phyloP scores from a whole-genome alignment of 2,797 vertebrate genomes.

The Denticeps clupeoides region DNA sequence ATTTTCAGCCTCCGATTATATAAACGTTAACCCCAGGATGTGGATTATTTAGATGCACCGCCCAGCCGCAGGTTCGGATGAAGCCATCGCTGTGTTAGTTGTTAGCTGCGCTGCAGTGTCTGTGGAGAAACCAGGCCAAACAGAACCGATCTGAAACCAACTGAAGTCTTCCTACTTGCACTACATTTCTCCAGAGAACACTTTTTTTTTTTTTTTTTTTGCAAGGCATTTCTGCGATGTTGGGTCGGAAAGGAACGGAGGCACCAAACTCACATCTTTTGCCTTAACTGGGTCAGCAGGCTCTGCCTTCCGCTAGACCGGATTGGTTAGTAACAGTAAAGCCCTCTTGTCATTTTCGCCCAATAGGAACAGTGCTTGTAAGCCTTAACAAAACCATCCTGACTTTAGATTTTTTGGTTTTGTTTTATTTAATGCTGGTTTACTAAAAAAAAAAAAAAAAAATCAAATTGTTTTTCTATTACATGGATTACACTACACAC shows the following conservation, averaged over 20 bases:
- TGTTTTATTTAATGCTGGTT: no score
- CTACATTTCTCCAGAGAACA: constrained; percentile 13
- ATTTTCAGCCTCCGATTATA: no score
- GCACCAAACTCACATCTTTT: constrained; percentile 23
- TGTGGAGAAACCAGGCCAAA: no score
- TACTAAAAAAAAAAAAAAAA: no score
- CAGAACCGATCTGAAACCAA: constrained; percentile 22
- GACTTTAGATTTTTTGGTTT: background rate
- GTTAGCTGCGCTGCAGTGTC: no score
- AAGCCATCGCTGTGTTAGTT: no score
- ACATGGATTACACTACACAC: no score
- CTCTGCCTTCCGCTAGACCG: constrained; percentile 24
- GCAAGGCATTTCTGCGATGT: constrained; percentile 7
- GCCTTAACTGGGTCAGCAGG: constrained; percentile 31
- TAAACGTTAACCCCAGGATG: no score
- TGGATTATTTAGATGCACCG: no score
- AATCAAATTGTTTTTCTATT: no score
- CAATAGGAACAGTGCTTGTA: constrained; percentile 8
- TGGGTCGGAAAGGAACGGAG: background rate
- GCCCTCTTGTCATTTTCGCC: constrained; percentile 3
- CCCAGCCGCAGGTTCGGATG: no score
- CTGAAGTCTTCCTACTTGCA: constrained; percentile 55
- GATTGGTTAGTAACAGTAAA: constrained; percentile 16
- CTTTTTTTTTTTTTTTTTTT: background rate
- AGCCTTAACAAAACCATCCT: constrained; percentile 32